Evolutionary conservation across 2,888 invertebrate genomes (phyloP), one percentile per base, ranked within the genome.

Genomic region (Eristalis pertinax): DNA sequence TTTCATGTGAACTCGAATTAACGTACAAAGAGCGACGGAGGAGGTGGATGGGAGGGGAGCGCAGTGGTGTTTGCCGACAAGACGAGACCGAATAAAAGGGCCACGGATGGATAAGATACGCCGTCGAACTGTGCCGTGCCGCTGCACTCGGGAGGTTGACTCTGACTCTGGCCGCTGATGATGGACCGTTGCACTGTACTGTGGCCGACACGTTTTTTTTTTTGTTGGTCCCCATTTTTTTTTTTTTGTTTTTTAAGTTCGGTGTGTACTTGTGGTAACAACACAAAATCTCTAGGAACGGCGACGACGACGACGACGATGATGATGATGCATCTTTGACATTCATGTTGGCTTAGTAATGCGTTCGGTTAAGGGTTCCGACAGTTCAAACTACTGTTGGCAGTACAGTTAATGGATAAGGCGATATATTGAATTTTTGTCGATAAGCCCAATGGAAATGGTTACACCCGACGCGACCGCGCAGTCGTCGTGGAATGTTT

Each of bases 271-370:
- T 63, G 64, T 56, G 24, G 79, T 26, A 50, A 64, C 62, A 63
- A 69, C 50, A 43, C 43, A 50, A 50, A 19, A 19, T 50, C 50
- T 74, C 74, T 74, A 74, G 64, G 35, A 35, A 65, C 43, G 22
- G 32, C 35, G 7, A 35, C 35, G 26, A 63, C 19, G 58, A 50
- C 50, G 50, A 56, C 32, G 32, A 63, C 67, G 68, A 79, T 67
- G 75, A 82, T 86, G 78, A 83, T 84, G 76, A 84, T 50, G 87
- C 79, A 87, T 84, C 68, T 84, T 75, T 87, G 84, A 83, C 79
- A 78, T 73, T 50, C 29, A 68, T 80, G 68, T 76, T 64, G 79
- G 69, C 72, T 72, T 76, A 72, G 67, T 79, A 82, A 82, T 75
- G 82, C 73, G 74, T 86, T 62, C 72, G 63, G 60, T 64, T 68